Evolutionary conservation across 2,797 vertebrate genomes (phyloP), one percentile per base, ranked within the genome.

Genomic region (Paedocypris micromegethes): DNA sequence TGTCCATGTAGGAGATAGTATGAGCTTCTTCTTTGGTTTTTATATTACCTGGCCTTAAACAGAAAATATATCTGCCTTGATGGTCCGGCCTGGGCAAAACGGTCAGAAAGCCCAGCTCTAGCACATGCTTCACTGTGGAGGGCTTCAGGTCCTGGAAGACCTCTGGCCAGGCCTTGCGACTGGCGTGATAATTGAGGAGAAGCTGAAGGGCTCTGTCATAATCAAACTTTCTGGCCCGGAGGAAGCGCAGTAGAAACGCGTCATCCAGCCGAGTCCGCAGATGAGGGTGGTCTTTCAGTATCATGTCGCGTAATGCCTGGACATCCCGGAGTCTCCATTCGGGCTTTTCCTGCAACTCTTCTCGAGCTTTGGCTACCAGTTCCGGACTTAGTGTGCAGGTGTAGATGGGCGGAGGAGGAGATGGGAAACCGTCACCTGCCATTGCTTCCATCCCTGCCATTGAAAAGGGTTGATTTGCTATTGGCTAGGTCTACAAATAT

Each of bases 261-360:
- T 99, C 97, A 0, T 99, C 97, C 51, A 98, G 87, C 3, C 93
- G 86, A 0, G 97, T 98, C 54, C 91, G 86, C 73, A 98, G 88
- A 75, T 91, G 88, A 0, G 95, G 96, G 56, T 91, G 93, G 44
- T 98, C 95, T 85, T 98, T 92, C 73, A 94, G 87, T 75, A 98
- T 93, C 97, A 99, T 99, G 71, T 99, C 97, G 44, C 97, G 88
- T 4, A 99, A 90, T 0, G 96, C 96, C 78, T 99, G 96, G 51
- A 94, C 96, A 1, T 98, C 97, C 0, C 96, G 90, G 0, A 98
- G 92, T 53, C 97, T 87, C 96, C 96, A 98, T 53, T 98, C 97
- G 0, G 97, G 96, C 70, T 99, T 98, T 84, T 99, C 97, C 80
- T 98, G 95, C 5, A 99, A 91, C 82, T 99, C 95, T 63, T 97